Conservation (phyloP, 2,113 vertebrate species). For the Rhizomys pruinosus region DNA sequence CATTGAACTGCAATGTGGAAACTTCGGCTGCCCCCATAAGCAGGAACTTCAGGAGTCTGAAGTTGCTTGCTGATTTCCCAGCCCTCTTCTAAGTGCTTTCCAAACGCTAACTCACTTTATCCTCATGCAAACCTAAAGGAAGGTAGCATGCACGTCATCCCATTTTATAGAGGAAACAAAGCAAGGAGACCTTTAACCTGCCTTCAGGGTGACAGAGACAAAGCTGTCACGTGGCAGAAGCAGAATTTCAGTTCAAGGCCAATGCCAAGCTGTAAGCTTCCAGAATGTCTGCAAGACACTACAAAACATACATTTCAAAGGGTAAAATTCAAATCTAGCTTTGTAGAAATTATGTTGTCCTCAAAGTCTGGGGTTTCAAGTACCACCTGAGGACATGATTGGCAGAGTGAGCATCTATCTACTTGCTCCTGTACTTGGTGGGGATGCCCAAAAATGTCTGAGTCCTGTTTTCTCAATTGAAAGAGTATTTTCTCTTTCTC, state of each 20-base stretch:
- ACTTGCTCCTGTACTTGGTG: rapidly evolving
- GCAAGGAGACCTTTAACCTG: neutral
- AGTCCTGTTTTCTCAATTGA: neutral
- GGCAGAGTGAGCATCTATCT: rapidly evolving
- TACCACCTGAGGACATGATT: rapidly evolving
- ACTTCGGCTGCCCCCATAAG: too few species aligned
- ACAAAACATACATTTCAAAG: neutral
- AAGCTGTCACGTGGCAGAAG: rapidly evolving
- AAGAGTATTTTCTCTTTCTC: neutral
- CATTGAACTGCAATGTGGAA: too few species aligned
- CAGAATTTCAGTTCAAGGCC: neutral
- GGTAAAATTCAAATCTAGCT: neutral
- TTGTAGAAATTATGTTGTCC: neutral
- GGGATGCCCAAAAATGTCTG: neutral
- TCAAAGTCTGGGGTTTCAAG: neutral
- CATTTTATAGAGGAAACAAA: neutral
- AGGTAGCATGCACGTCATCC: neutral
- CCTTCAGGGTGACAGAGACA: neutral
- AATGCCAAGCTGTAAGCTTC: neutral
- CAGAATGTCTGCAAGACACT: neutral
- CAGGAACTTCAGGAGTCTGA: neutral
- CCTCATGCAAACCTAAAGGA: neutral
- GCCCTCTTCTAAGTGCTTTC: neutral
- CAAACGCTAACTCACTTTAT: neutral
- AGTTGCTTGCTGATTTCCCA: neutral